Base-by-base conservation (phyloP, 2,113 vertebrate genomes). In the Crotalus tigris region DNA sequence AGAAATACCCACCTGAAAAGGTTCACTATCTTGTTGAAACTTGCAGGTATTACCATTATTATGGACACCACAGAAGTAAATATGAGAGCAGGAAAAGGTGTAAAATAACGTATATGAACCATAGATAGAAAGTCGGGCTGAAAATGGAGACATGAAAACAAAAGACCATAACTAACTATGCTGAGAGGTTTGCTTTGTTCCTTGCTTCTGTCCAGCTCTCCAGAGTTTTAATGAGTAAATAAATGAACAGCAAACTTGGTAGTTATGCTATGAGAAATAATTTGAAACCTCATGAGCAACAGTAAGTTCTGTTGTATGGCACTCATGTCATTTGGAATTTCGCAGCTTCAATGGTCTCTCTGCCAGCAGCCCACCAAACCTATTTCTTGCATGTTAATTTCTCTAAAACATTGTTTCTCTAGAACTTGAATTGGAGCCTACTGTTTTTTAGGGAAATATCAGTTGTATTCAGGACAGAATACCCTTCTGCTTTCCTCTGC, bases 111-210 rank as follows among this genome's bases (percentile, higher is more conserved):
- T 90, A 98, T 95, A 0, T 99, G 98, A 93, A 98, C 98, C 98
- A 99, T 98, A 24, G 98, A 97, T 85, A 99, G 97, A 89, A 99
- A 98, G 29, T 96, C 97, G 89, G 98, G 98, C 98, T 99, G 94
- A 69, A 96, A 96, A 94, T 91, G 90, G 95, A 95, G 96, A 86
- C 26, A 59, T 44, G 0, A 57, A 49, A 90, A 6, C 1, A 55
- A 39, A 21, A 51, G 1, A 44, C 0, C 2, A 23, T 81, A 81
- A 81, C 5, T 75, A 39, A 75, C 17, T 44, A 21, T 23, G 6
- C 1, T 2, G 33, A 75, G 58, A 87, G 39, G 33, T 53, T 93
- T 44, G 54, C 44, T 93, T 90, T 13, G 46, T 85, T 57, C 59
- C 44, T 92, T 89, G 1, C 90, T 58, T 92, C 33, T 59, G 53